Evolutionary conservation across 1,140 invertebrate species (phyloP), one percentile per base, ranked within the genome.

Genomic region (Oppia nitens): DNA sequence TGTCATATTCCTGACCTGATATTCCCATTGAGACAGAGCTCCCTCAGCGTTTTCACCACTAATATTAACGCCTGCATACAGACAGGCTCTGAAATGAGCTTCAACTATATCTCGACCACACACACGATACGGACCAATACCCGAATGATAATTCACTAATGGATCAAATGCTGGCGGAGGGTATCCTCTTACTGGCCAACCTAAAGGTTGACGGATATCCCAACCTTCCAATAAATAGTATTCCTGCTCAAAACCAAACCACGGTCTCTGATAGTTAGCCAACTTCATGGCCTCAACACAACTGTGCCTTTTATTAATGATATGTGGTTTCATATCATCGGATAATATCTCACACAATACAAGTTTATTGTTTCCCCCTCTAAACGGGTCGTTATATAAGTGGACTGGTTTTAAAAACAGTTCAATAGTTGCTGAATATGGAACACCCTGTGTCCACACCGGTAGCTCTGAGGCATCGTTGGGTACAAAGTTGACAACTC

Each of bases 231-330:
- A 69, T 1, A 97, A 73, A 1, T 88, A 92, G 72, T 96, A 95
- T 70, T 97, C 92, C 69, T 97, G 92, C 66, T 83, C 81, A 66
- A 82, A 93, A 2, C 94, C 93, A 68, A 98, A 98, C 92, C 91
- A 96, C 0, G 93, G 91, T 57, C 87, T 78, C 2, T 81, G 59
- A 56, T n/a, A n/a, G n/a, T 63, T 47, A 53, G 28, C 61, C 60
- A n/a, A 60, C 57, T 6, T 64, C 63, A 47, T 47, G 45, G n/a
- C 45, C 45, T 47, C 45, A 12, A 47, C 12, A n/a, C 45, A 47
- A 14, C n/a, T n/a, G n/a, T n/a, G n/a, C n/a, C n/a, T n/a, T n/a
- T n/a, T n/a, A n/a, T n/a, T n/a, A n/a, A n/a, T n/a, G n/a, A n/a
- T n/a, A n/a, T n/a, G n/a, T n/a, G n/a, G n/a, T n/a, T n/a, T n/a